Evolutionary conservation across 2,797 vertebrate species (phyloP), one percentile per base, ranked within the genome.

Genomic region (Leuciscus waleckii): DNA sequence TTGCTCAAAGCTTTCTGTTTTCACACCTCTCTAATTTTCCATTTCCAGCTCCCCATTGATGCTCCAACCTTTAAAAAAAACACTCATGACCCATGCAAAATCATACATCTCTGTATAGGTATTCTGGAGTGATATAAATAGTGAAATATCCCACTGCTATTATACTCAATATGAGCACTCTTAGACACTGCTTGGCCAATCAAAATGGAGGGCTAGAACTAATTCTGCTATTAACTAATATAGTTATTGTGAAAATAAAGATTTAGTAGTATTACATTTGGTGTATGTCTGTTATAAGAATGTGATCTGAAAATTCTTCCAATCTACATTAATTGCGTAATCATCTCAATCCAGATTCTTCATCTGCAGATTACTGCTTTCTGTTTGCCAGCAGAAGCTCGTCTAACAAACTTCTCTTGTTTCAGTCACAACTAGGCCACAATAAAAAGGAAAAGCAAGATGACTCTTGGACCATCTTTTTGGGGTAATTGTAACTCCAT

Each of bases 1-100:
- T 75, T 23, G 54, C 49, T 56, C 49, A 76, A 56, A 56, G 49
- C 19, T 75, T 75, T 54, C 29, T 54, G 73, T 56, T 56, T 37
- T 8, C 21, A 56, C 14, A 56, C 51, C 21, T n/a, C 11, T n/a
- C 17, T 21, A 51, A 74, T 32, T 75, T 32, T 51, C 49, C 32
- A 37, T 76, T 54, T 56, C 11, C 49, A 56, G 21, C 49, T 56
- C 51, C 35, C 11, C 32, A 56, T 21, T 56, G 74, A 56, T n/a
- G 19, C 32, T 37, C 4, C 19, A 76, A 35, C 11, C 19, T 76
- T 76, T 0, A 54, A 21, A 26, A 23, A 39, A 32, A 43, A 43
- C 19, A 51, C 29, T 23, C 16, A 32, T 75, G 49, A 16, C 13
- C 21, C 16, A 74, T 74, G 16, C 43, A 74, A 74, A 74, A 65